Evolutionary conservation across 2,888 invertebrate species (phyloP).

Genomic region (Drosophila melanosoma): DNA sequence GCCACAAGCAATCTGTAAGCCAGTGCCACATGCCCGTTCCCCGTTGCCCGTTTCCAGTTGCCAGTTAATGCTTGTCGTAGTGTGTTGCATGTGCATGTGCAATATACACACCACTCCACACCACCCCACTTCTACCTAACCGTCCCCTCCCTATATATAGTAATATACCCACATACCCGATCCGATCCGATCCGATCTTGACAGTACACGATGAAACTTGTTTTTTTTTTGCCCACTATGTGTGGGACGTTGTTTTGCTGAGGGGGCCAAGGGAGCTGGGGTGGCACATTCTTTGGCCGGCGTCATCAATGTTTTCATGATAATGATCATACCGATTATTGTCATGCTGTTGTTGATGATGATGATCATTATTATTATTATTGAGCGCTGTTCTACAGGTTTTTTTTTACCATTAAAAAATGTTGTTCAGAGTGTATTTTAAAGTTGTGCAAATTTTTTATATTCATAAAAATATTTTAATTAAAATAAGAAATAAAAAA

Average conservation of each 20-base stretch:
- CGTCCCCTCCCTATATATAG: not conserved
- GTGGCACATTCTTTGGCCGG: constrained; percentile 64
- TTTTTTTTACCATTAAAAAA: not conserved
- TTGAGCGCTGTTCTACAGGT: constrained; percentile 25
- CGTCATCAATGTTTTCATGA: constrained; percentile 61
- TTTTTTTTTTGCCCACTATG: constrained; percentile 30
- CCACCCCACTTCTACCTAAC: not conserved
- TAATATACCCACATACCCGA: constrained; percentile 1
- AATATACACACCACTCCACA: not conserved
- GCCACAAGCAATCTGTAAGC: constrained; percentile 38
- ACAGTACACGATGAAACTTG: constrained; percentile 59
- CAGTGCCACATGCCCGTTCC: constrained; percentile 22
- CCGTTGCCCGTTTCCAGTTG: constrained; percentile 7
- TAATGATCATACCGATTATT: constrained; percentile 20
- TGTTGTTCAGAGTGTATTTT: not conserved
- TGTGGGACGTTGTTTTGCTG: constrained; percentile 8
- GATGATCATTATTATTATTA: constrained; percentile 29
- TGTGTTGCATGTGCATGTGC: constrained; percentile 35
- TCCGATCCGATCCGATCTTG: constrained; percentile 44
- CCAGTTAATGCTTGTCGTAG: constrained; percentile 11
- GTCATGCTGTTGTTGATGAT: constrained; percentile 22
- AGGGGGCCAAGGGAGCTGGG: constrained; percentile 4
- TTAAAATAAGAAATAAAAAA: not conserved
- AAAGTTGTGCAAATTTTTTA: not conserved
- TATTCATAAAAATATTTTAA: not conserved